Evolutionary conservation across 2,113 vertebrate genomes (phyloP).

Genomic region (Oncorhynchus clarkii): DNA sequence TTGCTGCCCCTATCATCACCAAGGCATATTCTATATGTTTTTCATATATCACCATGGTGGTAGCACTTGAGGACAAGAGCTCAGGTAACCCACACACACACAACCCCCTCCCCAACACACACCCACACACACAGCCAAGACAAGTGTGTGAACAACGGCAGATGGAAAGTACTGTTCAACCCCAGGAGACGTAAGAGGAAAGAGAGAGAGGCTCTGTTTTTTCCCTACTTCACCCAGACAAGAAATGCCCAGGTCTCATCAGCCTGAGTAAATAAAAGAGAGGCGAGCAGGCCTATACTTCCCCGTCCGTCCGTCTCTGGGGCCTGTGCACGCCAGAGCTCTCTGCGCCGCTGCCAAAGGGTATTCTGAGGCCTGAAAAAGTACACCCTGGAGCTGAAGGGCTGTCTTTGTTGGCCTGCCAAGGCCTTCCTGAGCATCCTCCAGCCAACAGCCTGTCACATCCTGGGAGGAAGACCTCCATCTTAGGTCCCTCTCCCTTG

Average conservation of each 20-base stretch:
- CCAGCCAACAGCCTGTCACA: slow-evolving; percentile 85
- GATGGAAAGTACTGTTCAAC: slow-evolving; percentile 82
- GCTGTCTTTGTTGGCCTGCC: slow-evolving; percentile 98
- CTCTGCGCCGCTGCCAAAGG: slow-evolving; percentile 98
- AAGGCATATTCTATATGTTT: no score
- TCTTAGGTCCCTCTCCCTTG: slow-evolving; percentile 78
- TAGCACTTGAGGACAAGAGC: slow-evolving; percentile 3
- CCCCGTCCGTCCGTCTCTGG: slow-evolving; percentile 81
- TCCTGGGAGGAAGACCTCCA: slow-evolving; percentile 95
- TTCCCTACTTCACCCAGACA: slow-evolving; percentile 93
- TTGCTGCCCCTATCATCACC: no score
- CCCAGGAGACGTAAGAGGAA: slow-evolving; percentile 56
- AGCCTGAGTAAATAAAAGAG: slow-evolving; percentile 99
- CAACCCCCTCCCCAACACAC: no score
- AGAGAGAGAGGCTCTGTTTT: slow-evolving; percentile 64
- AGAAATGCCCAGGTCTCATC: slow-evolving; percentile 95
- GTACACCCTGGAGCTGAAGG: slow-evolving; percentile 98
- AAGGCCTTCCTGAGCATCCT: slow-evolving; percentile 97
- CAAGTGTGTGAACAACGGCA: slow-evolving; percentile 95
- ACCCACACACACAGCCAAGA: slow-evolving; percentile 57
- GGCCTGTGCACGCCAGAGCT: slow-evolving; percentile 84
- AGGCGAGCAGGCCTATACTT: slow-evolving; percentile 84
- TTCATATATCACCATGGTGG: neutral
- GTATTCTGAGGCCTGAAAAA: slow-evolving; percentile 91
- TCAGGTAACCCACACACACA: neutral